Evolutionary conservation across 2,888 invertebrate species (phyloP), one percentile per base, ranked within the genome.

Genomic region (Eilema griseolum): DNA sequence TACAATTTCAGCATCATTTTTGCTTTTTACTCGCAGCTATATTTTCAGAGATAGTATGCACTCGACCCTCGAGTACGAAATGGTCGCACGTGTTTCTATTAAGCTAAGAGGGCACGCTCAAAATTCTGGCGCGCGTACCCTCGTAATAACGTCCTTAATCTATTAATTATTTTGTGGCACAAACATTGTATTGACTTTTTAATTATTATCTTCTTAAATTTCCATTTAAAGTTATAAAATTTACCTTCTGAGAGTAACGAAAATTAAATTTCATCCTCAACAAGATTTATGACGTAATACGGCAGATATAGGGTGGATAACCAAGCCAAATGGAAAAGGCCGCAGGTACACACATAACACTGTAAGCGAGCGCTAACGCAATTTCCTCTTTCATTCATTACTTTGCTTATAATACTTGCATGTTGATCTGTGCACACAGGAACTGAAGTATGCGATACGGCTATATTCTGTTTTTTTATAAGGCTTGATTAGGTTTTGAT

Each of bases 261-360:
- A 72, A 67, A 66, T 69, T 56, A 59, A 66, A 57, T 70, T 71
- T 64, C 67, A 69, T 63, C 70, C 74, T 68, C 61, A 69, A 37
- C 52, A 70, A 75, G 79, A 78, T 82, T 82, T 79, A 79, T 76
- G 69, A 61, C 66, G 52, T 71, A 72, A 66, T 75, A 68, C 64
- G 69, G 57, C 72, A 74, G 75, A 77, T 80, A 75, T 76, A 68
- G 73, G 67, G 72, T 67, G 68, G 73, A 77, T 83, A 78, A 80
- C 75, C 71, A 72, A 67, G 72, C 73, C 56, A 73, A 79, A 80
- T 82, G 73, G 71, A 76, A 80, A 77, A 67, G 69, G 67, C 68
- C 66, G 26, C 23, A 65, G 66, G 69, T 76, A 63, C 16, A 60
- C 60, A 74, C 67, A 64, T 46, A 56, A 65, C 57, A 28, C 59